Evolutionary conservation across 1,140 invertebrate species (phyloP).

Genomic region (Littorina saxatilis): DNA sequence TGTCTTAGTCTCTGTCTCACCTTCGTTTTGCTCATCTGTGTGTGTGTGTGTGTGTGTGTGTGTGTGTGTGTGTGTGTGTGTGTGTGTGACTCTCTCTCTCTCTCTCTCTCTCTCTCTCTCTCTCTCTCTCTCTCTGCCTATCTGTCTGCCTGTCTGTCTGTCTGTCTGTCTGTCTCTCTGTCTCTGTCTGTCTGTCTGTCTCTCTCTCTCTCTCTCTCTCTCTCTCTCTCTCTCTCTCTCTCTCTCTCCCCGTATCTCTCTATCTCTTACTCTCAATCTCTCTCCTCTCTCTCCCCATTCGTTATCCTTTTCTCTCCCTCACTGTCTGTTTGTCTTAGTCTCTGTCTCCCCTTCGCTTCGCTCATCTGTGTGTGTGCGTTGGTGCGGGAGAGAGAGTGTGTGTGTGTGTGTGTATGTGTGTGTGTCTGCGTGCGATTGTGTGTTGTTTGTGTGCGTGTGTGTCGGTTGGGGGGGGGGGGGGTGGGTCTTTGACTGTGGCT

Average conservation of each 20-base stretch:
- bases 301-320: constrained; percentile 15
- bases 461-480: neutral
- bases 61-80: neutral
- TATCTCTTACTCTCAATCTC: too few species aligned
- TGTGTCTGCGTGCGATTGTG: too few species aligned
- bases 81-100: neutral
- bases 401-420: neutral
- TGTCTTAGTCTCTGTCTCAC: too few species aligned
- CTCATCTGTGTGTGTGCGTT: neutral
- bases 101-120: neutral
- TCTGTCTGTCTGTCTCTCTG: neutral
- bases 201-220: neutral
- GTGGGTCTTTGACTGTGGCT: neutral
- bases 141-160: too few species aligned
- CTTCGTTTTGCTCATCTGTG: too few species aligned
- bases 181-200: neutral
- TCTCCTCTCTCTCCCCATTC: neutral
- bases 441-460: neutral
- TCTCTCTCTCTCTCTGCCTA: neutral
- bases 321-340: neutral
- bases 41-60: neutral
- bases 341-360: neutral
- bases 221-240: too few species aligned
- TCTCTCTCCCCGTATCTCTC: too few species aligned
- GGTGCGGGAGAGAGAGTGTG: neutral